phyloP scores from a whole-genome alignment of 2,113 vertebrate genomes.

The Arvicanthis niloticus region DNA sequence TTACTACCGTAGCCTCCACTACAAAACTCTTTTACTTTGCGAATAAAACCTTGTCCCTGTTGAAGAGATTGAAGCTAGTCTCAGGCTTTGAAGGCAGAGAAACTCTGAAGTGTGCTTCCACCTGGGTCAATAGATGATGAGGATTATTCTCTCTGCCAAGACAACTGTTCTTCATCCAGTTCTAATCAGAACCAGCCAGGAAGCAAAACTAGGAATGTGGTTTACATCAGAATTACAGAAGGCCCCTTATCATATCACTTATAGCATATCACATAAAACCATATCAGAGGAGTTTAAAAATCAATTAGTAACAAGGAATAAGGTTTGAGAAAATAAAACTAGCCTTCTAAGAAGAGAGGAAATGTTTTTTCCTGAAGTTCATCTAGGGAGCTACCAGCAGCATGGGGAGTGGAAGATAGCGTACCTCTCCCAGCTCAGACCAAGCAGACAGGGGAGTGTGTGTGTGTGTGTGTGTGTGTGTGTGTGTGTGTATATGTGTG shows the following conservation, averaged over 20 bases:
- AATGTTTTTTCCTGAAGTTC: too few relatives aligned
- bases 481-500: too few relatives aligned
- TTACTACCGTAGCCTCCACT: background rate
- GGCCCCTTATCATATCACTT: background rate
- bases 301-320: background rate
- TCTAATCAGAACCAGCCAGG: background rate
- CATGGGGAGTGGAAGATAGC: accelerated
- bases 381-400: background rate
- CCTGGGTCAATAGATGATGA: background rate
- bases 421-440: accelerated
- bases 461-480: too few relatives aligned
- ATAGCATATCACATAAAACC: too few relatives aligned
- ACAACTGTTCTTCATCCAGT: background rate
- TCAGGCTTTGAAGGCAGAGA: background rate
- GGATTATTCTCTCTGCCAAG: background rate
- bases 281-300: background rate
- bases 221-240: background rate
- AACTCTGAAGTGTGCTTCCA: background rate
- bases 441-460: too few relatives aligned
- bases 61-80: background rate
- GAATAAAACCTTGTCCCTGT: background rate
- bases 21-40: background rate
- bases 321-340: background rate
- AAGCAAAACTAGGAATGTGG: background rate
- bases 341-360: background rate